Evolutionary conservation across 2,888 invertebrate species (phyloP).

Genomic region (Malthinus flaveolus): DNA sequence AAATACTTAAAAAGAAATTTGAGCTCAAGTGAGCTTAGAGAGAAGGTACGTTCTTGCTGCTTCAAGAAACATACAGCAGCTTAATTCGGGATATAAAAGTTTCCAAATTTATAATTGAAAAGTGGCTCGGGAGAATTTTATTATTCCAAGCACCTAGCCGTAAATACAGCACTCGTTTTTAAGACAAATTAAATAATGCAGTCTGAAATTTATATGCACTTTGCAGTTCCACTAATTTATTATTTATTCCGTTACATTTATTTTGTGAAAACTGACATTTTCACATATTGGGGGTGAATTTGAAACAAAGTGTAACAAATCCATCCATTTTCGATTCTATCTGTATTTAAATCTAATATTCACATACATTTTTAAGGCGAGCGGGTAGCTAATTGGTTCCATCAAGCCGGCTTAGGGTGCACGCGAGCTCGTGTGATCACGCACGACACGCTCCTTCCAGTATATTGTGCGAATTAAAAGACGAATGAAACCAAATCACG

Average conservation of each 20-base stretch:
- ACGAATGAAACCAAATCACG: slow-evolving; percentile 26
- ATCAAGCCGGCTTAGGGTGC: slow-evolving; percentile 23
- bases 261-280: slow-evolving; percentile 12
- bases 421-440: slow-evolving; percentile 23
- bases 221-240: no score
- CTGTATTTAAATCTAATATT: slow-evolving; percentile 26
- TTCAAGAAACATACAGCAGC: slow-evolving; percentile 10
- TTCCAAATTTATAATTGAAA: slow-evolving; percentile 33
- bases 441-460: slow-evolving; percentile 24
- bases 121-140: slow-evolving; percentile 24
- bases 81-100: slow-evolving; percentile 25
- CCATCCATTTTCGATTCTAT: slow-evolving; percentile 32
- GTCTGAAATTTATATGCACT: not conserved
- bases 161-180: slow-evolving; percentile 23
- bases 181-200: slow-evolving; percentile 27
- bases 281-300: slow-evolving; percentile 19
- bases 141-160: slow-evolving; percentile 21
- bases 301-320: slow-evolving; percentile 30
- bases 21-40: slow-evolving; percentile 7
- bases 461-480: slow-evolving; percentile 27
- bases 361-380: slow-evolving; percentile 25
- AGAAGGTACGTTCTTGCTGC: slow-evolving; percentile 12
- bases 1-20: slow-evolving; percentile 12
- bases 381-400: slow-evolving; percentile 30
- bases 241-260: slow-evolving; percentile 3